A percentile compares a stretch with the other conserved stretches of the same genome.
phyloP scores from a whole-genome alignment of 2,888 invertebrate species.

The Abscondita cerata region DNA sequence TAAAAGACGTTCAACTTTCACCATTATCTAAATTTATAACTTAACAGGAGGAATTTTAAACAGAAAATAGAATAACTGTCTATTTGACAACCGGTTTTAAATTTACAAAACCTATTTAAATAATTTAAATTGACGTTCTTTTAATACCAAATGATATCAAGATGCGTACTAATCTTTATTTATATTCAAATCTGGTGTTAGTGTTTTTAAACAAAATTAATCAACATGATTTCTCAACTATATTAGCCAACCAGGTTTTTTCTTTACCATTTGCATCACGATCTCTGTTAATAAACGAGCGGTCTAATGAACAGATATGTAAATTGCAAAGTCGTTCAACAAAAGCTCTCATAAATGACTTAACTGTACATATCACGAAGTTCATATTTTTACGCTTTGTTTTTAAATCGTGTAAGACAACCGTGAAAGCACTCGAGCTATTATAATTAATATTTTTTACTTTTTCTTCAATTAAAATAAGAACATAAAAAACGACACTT shows the following conservation, averaged over 20 bases:
- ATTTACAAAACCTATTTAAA: conserved; percentile 53
- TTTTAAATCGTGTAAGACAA: conserved; percentile 8
- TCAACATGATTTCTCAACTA: conserved; percentile 28
- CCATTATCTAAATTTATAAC: conserved; percentile 55
- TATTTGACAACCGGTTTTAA: conserved; percentile 49
- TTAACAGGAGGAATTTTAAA: conserved; percentile 40
- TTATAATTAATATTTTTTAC: conserved; percentile 3
- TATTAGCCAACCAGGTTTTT: conserved; percentile 12
- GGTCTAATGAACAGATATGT: conserved; percentile 26
- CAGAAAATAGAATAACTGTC: conserved; percentile 43
- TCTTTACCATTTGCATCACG: conserved; percentile 19
- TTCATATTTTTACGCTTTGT: conserved; percentile 3
- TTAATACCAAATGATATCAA: conserved; percentile 52
- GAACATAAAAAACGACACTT: background rate
- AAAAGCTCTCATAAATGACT: conserved; percentile 19
- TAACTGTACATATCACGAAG: conserved; percentile 15
- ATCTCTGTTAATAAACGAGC: conserved; percentile 25
- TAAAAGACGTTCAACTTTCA: conserved; percentile 40
- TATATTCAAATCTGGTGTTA: conserved; percentile 30
- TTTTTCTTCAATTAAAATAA: conserved; percentile 1
- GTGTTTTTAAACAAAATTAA: conserved; percentile 31
- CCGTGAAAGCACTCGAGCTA: conserved; percentile 5
- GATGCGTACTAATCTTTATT: conserved; percentile 38
- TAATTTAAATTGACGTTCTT: conserved; percentile 56
- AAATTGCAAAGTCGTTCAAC: conserved; percentile 18